These are phyloP conservation scores for Philonicus albiceps DNA, from an alignment of 2,888 invertebrate species.

Conservation along the genomic window DNA sequence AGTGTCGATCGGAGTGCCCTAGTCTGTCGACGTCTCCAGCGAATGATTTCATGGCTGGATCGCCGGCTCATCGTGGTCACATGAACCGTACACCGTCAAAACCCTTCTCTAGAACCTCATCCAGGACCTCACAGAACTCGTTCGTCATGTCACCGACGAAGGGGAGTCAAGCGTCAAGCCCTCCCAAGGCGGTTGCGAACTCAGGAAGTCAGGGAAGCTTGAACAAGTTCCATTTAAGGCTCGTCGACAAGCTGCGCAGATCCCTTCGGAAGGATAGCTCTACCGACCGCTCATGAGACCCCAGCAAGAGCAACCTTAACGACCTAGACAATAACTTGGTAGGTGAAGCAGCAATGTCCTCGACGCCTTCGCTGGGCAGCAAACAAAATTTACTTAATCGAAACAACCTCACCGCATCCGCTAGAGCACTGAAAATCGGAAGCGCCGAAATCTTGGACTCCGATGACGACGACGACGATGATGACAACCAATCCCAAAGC, in stretches of 20 bases:
- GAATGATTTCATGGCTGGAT: constrained; percentile 63
- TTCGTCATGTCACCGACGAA: constrained; percentile 71
- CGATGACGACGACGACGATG: background rate
- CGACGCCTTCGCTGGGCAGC: constrained; percentile 40
- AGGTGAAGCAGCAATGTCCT: constrained; percentile 40
- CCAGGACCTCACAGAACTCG: constrained; percentile 71
- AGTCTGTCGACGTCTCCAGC: constrained; percentile 73
- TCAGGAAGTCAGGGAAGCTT: constrained; percentile 70
- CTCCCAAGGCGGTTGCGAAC: constrained; percentile 64
- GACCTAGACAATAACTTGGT: constrained; percentile 46
- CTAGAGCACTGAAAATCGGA: constrained; percentile 25
- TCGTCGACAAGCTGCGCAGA: constrained; percentile 76
- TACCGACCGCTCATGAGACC: constrained; percentile 49
- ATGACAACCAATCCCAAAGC: background rate
- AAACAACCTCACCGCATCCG: constrained; percentile 24
- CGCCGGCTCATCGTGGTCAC: constrained; percentile 65
- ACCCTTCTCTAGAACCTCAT: constrained; percentile 68
- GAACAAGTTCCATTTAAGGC: constrained; percentile 76
- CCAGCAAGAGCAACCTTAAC: constrained; percentile 16
- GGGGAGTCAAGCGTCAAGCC: constrained; percentile 65
- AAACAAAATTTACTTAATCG: constrained; percentile 47
- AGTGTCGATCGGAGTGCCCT: constrained; percentile 69
- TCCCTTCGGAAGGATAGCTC: constrained; percentile 66
- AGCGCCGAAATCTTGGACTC: background rate
- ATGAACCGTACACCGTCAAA: constrained; percentile 55